Evolutionary conservation across 1,140 invertebrate species (phyloP), one percentile per base, ranked within the genome.

Genomic region (Batillaria attramentaria): DNA sequence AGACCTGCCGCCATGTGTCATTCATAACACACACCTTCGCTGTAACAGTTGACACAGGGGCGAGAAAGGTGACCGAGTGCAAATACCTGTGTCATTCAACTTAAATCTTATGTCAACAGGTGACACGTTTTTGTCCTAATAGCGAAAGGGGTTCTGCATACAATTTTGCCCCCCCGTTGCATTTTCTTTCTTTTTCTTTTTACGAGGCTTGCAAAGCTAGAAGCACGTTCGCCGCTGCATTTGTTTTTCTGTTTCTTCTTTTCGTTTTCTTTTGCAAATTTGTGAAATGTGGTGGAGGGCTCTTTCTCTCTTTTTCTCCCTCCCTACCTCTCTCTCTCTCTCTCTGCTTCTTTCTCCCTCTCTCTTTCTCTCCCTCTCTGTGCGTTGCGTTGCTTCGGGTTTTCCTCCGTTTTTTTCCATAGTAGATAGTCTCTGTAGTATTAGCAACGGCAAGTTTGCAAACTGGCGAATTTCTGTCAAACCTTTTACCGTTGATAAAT

Each of bases 301-400:
- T 13, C 10, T 18, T 28, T 72, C 69, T 16, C 41, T 72, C 37
- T 72, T 20, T 72, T 8, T 72, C 3, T 72, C 37, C 6, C 69
- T 72, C 13, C 42, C 69, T 72, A n/a, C 31, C 10, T 72, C 37
- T 72, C n/a, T n/a, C 5, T 42, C n/a, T 42, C n/a, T 16, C 18
- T 72, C 4, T 31, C 37, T 2, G 13, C 6, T 39, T 72, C 8
- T 42, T 39, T 42, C 13, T 72, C 69, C 13, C 37, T 42, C 42
- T 72, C 10, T 42, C 37, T 72, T 39, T 72, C 10, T 72, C 13
- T 72, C n/a, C n/a, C n/a, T n/a, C n/a, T n/a, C n/a, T n/a, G n/a
- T n/a, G n/a, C n/a, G n/a, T n/a, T n/a, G n/a, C n/a, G n/a, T n/a
- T n/a, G n/a, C n/a, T n/a, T n/a, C n/a, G n/a, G n/a, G n/a, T n/a